Evolutionary conservation across 2,888 invertebrate species (phyloP).

Genomic region (Lasiommata megera): DNA sequence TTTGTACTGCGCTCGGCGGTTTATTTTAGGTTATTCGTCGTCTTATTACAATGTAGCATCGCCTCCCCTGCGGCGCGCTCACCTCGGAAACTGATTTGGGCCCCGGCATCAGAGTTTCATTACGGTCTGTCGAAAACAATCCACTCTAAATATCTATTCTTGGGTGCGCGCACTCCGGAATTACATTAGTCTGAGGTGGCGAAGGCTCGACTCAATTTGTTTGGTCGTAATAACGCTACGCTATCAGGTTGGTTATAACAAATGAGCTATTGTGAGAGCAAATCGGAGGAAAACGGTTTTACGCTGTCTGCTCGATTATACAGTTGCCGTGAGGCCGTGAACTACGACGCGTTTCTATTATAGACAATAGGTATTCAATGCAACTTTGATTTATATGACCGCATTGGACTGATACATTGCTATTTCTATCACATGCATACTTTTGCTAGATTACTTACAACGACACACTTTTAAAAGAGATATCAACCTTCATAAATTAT

Average conservation of each 20-base stretch:
- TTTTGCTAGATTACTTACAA: too few relatives aligned
- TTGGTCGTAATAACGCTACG: conserved; percentile 77
- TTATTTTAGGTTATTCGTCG: conserved; percentile 79
- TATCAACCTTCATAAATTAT: too few relatives aligned
- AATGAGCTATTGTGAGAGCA: conserved; percentile 78
- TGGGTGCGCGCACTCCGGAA: conserved; percentile 77
- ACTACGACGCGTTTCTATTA: neutral
- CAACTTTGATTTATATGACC: neutral
- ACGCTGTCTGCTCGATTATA: conserved; percentile 68
- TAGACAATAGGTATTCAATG: neutral
- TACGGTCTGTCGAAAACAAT: conserved; percentile 82
- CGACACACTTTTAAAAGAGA: too few relatives aligned
- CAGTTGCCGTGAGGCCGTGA: conserved; percentile 39
- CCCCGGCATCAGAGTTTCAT: conserved; percentile 79
- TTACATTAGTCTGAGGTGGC: conserved; percentile 82
- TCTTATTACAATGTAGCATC: conserved; percentile 78
- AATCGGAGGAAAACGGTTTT: conserved; percentile 73
- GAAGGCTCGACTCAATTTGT: conserved; percentile 81
- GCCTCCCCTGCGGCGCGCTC: conserved; percentile 78
- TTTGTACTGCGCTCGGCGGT: conserved; percentile 66
- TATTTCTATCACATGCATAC: neutral
- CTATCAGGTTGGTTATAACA: conserved; percentile 77
- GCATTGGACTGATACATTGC: neutral
- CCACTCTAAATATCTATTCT: conserved; percentile 82
- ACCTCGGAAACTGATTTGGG: conserved; percentile 78